Percentiles rank a stretch among this genome's conserved stretches.
These are phyloP conservation scores for Apogon hyalosoma DNA, from an alignment of 2,797 vertebrate species.

Conservation along the genomic window DNA sequence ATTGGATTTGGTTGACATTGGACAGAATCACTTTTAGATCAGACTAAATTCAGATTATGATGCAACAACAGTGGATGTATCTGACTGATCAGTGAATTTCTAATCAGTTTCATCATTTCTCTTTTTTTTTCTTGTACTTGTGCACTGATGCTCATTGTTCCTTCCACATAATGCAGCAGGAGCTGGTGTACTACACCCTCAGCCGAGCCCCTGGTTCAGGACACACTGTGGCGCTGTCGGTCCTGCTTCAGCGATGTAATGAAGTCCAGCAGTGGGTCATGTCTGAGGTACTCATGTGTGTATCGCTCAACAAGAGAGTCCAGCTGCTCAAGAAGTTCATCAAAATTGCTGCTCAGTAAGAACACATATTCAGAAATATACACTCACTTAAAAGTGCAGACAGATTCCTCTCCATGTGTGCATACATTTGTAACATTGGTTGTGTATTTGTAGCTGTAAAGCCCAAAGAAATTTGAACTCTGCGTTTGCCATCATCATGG, in stretches of 20 bases:
- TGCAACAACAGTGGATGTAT: too few species aligned
- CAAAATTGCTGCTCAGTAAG: conserved; percentile 98
- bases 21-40: too few species aligned
- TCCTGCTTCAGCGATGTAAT: conserved; percentile 95
- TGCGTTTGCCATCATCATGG: conserved; percentile 98
- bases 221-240: conserved; percentile 91
- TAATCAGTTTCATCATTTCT: too few species aligned
- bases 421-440: not conserved
- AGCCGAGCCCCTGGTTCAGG: conserved; percentile 89
- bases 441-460: conserved; percentile 88
- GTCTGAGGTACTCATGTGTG: conserved; percentile 95
- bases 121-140: too few species aligned
- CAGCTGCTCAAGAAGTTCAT: conserved; percentile 98
- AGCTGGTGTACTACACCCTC: conserved; percentile 96
- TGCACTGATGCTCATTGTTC: not conserved
- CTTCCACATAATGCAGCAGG: conserved; percentile 86
- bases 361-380: conserved; percentile 40
- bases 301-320: conserved; percentile 93
- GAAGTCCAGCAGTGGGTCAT: conserved; percentile 99
- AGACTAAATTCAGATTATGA: too few species aligned
- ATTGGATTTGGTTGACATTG: too few species aligned
- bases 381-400: not conserved
- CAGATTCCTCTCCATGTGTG: not conserved
- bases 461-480: conserved; percentile 96
- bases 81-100: too few species aligned